Evolutionary conservation across 2,888 invertebrate genomes (phyloP).

Genomic region (Hanleya hanleyi): DNA sequence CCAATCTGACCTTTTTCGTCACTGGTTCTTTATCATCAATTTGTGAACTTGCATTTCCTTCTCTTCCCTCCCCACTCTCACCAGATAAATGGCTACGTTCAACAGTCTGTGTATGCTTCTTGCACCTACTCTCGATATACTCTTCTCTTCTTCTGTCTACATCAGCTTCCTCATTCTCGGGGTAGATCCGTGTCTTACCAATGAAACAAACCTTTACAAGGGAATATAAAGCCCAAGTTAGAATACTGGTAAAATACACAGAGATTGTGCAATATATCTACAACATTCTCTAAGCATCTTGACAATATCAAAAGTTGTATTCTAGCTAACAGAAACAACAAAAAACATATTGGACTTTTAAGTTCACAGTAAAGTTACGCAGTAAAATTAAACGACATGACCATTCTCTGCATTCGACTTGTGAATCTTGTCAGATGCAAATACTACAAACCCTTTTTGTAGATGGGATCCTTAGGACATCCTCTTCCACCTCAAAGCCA

Average conservation of each 20-base stretch:
- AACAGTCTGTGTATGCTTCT: neutral
- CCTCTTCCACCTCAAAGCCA: constrained; percentile 83
- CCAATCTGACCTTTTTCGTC: neutral
- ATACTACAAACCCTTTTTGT: constrained; percentile 87
- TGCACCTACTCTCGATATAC: constrained; percentile 51
- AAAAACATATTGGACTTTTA: no score
- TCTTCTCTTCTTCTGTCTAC: constrained; percentile 47
- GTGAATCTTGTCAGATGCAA: neutral
- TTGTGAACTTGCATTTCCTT: neutral
- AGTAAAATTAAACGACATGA: no score
- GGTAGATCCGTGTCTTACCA: constrained; percentile 56
- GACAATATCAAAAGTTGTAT: neutral
- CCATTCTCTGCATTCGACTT: no score
- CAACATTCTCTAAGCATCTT: neutral
- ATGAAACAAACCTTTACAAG: constrained; percentile 65
- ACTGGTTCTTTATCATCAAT: neutral
- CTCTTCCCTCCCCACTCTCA: neutral
- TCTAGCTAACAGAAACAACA: neutral
- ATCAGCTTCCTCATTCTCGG: constrained; percentile 35
- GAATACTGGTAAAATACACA: no score
- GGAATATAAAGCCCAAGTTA: neutral
- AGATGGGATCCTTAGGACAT: constrained; percentile 95
- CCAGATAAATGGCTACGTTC: neutral
- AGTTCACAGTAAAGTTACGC: no score
- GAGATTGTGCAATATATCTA: no score